These are phyloP conservation scores for Heliconius congener DNA, from an alignment of 1,140 invertebrate genomes.

Conservation along the genomic window DNA sequence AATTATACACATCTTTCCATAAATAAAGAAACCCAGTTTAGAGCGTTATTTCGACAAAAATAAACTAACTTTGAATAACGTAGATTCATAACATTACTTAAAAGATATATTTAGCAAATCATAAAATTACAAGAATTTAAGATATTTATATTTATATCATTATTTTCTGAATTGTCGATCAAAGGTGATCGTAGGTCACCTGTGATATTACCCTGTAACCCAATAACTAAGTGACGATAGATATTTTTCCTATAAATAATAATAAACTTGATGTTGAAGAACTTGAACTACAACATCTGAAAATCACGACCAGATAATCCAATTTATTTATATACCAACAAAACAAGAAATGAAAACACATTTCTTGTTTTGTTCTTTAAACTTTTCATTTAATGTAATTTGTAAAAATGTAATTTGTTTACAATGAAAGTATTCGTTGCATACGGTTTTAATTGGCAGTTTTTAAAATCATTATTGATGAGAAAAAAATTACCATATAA, in stretches of 20 bases:
- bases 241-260: too few species aligned
- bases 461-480: neutral
- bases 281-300: neutral
- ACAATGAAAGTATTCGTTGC: neutral
- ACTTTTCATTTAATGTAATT: neutral
- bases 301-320: neutral
- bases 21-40: too few species aligned
- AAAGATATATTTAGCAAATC: too few species aligned
- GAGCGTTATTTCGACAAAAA: too few species aligned
- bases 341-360: neutral
- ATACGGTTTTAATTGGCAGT: neutral
- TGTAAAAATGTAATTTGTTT: neutral
- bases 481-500: neutral
- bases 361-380: constrained; percentile 2
- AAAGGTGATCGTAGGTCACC: too few species aligned
- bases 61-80: too few species aligned
- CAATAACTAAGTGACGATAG: neutral
- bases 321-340: neutral
- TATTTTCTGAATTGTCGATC: too few species aligned
- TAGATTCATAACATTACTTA: too few species aligned
- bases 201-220: too few species aligned
- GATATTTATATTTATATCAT: too few species aligned
- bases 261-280: neutral
- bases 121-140: too few species aligned
- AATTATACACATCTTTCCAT: too few species aligned